Conservation (phyloP, 2,888 invertebrate species). For the Caenorhabditis sp. region DNA sequence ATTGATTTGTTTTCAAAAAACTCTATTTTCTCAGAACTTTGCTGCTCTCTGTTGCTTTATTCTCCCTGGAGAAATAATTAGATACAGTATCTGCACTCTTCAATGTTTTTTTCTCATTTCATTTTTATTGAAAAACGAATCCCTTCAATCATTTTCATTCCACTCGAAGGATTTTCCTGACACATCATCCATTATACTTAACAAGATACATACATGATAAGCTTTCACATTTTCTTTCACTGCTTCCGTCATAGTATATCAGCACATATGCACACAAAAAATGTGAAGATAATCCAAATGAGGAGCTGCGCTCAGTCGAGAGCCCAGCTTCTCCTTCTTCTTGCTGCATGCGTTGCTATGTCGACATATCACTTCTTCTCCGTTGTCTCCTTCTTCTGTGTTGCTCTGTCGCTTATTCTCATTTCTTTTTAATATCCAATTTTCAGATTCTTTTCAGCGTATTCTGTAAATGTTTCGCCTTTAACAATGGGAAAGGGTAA, state of each 20-base stretch:
- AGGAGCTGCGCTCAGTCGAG: neutral
- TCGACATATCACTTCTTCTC: neutral
- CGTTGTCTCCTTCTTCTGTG: neutral
- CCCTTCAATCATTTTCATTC: too few relatives aligned
- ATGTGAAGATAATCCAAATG: neutral
- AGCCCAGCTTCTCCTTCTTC: neutral
- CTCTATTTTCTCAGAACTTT: neutral
- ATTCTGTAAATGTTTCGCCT: neutral
- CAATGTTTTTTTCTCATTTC: too few relatives aligned
- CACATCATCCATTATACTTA: too few relatives aligned
- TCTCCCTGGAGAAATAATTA: too few relatives aligned
- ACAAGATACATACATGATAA: too few relatives aligned
- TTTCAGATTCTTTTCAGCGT: neutral
- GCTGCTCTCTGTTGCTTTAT: too few relatives aligned
- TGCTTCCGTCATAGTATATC: too few relatives aligned
- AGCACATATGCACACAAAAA: neutral
- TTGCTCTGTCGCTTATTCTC: neutral
- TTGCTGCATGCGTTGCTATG: neutral
- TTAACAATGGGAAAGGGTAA: slow-evolving; percentile 88
- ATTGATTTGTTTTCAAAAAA: neutral
- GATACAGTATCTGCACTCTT: too few relatives aligned
- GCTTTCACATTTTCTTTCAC: too few relatives aligned
- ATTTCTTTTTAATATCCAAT: neutral
- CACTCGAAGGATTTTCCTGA: too few relatives aligned
- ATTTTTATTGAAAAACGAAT: too few relatives aligned